Base-by-base conservation (phyloP, 2,113 vertebrate genomes). In the Coptodon bakossiorum region DNA sequence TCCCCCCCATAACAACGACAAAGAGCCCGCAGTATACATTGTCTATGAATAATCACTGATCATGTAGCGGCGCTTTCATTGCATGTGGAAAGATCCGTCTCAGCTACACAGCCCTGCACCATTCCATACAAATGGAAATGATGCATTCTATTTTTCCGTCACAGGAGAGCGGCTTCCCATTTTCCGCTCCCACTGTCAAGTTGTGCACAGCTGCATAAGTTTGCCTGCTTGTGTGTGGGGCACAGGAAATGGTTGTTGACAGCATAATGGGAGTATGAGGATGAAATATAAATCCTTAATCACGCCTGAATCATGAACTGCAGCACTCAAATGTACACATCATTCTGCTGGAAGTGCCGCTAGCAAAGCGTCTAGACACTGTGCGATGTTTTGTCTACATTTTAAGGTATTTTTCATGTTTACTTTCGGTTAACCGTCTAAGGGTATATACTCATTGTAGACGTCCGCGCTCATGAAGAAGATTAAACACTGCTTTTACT, bases 131-230 rank as follows among this genome's bases (percentile, higher is more conserved):
- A 94, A 95, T 95, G 94, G 93, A 95, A 95, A 94, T 95, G 91
- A 93, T 95, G 93, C 92, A 93, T 95, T 95, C 93, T 95, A 93
- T 95, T 96, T 95, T 95, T 90, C 92, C 91, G 93, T 95, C 93
- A 95, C 94, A 95, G 93, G 89, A 94, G 91, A 95, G 91, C 86
- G 71, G 87, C 91, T 96, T 94, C 92, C 93, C 90, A 94, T 95
- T 95, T 95, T 96, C 93, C 89, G 90, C 92, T 94, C 90, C 89
- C 90, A 87, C 95, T 93, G 92, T 94, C 93, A 91, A 93, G 93
- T 94, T 93, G 94, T 81, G 92, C 95, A 93, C 92, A 92, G 90
- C 91, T 90, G 92, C 94, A 91, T 91, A 94, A 91, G 92, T 95
- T 92, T 93, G 89, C 89, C 59, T 43, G 83, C 91, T 45, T 93